Conservation (phyloP, 2,797 vertebrate genomes). For the Sarcophilus harrisii region DNA sequence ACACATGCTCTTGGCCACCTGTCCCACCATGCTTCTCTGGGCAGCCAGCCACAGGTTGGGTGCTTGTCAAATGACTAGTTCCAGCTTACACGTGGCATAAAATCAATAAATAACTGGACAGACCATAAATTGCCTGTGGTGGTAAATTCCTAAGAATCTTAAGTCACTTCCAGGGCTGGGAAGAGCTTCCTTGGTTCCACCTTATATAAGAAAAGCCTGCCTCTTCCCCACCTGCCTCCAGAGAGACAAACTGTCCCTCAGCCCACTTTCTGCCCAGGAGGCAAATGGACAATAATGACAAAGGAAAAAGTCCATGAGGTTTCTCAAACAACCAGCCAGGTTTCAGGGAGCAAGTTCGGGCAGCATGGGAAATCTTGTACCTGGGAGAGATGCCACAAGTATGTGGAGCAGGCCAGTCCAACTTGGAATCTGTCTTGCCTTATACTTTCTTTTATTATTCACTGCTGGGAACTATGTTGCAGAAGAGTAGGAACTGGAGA, state of each 20-base stretch:
- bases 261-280: conserved; percentile 4
- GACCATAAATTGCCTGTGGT: background rate
- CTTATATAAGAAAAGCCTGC: conserved; percentile 33
- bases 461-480: background rate
- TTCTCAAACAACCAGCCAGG: background rate
- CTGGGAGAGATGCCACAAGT: background rate
- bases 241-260: conserved; percentile 43
- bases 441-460: background rate
- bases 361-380: background rate
- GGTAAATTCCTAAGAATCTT: conserved; percentile 53
- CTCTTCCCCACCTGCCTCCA: conserved; percentile 2
- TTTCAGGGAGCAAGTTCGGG: conserved; percentile 38
- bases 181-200: conserved; percentile 19
- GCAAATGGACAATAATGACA: conserved; percentile 29
- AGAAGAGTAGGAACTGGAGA: background rate
- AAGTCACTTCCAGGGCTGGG: background rate
- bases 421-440: background rate
- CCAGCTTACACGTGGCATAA: background rate
- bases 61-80: background rate
- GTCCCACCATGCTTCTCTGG: background rate
- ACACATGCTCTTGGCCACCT: background rate
- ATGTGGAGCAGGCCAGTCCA: background rate
- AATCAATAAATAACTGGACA: background rate
- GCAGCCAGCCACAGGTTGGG: conserved; percentile 2
- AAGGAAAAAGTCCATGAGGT: conserved; percentile 14